These are phyloP conservation scores for Toxotes jaculatrix DNA, from an alignment of 2,113 vertebrate species.

Conservation along the genomic window DNA sequence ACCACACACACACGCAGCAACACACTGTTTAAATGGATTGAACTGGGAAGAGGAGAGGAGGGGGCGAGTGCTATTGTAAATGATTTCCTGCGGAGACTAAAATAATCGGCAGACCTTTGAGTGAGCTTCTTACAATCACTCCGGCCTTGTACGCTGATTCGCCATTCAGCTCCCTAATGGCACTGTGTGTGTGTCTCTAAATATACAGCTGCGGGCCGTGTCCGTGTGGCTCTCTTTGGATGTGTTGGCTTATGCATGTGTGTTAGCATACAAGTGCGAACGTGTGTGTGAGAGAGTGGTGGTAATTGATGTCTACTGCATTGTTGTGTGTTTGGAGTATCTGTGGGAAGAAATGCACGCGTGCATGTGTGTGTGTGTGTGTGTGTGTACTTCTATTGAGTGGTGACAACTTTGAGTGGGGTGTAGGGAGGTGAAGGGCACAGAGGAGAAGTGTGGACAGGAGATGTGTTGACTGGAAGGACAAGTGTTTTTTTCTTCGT, in stretches of 20 bases:
- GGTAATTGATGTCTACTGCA: slow-evolving; percentile 39
- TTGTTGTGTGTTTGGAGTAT: slow-evolving; percentile 42
- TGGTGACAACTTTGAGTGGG: slow-evolving; percentile 60
- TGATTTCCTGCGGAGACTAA: slow-evolving; percentile 79
- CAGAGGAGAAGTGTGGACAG: slow-evolving; percentile 41
- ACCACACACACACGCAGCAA: slow-evolving; percentile 42
- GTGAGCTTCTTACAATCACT: slow-evolving; percentile 75
- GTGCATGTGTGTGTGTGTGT: slow-evolving; percentile 17
- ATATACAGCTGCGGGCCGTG: slow-evolving; percentile 68
- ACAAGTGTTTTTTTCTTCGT: slow-evolving; percentile 40
- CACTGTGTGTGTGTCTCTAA: slow-evolving; percentile 64
- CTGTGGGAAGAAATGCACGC: slow-evolving; percentile 38
- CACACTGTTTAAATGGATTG: slow-evolving; percentile 58
- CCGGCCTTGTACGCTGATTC: slow-evolving; percentile 70
- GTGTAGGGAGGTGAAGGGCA: slow-evolving; percentile 61
- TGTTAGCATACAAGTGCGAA: slow-evolving; percentile 13
- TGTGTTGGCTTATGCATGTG: slow-evolving; percentile 34
- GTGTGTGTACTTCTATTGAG: slow-evolving; percentile 30
- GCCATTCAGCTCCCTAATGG: slow-evolving; percentile 70
- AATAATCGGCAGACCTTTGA: slow-evolving; percentile 78
- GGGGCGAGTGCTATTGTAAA: slow-evolving; percentile 73
- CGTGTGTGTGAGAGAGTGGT: slow-evolving; percentile 3
- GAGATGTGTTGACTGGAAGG: slow-evolving; percentile 55
- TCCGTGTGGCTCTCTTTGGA: slow-evolving; percentile 27
- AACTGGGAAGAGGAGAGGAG: slow-evolving; percentile 30